These are phyloP conservation scores for Goniozus legneri DNA, from an alignment of 1,140 invertebrate species.

Conservation along the genomic window DNA sequence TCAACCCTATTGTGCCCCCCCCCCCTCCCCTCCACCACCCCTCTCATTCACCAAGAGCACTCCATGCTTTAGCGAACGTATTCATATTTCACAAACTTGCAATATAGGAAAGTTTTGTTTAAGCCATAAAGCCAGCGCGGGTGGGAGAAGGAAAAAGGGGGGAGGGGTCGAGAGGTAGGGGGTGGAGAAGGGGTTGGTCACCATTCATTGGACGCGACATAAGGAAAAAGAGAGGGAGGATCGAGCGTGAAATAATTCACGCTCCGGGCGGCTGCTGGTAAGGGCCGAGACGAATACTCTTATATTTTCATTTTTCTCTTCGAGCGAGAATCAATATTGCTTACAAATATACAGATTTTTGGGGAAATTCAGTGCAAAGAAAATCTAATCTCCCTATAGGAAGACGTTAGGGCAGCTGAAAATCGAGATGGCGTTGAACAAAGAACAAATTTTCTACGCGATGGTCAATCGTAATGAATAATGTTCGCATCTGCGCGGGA, in stretches of 20 bases:
- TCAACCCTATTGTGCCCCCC: conserved; percentile 18
- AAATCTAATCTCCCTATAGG: not conserved
- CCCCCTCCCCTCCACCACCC: not conserved
- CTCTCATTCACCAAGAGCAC: conserved; percentile 18
- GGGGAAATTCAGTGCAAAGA: too few relatives aligned
- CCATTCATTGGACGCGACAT: conserved; percentile 34
- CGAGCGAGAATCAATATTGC: too few relatives aligned
- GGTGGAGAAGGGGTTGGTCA: conserved; percentile 20
- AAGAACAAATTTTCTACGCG: too few relatives aligned
- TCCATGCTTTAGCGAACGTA: conserved; percentile 33
- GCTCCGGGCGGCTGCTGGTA: conserved; percentile 36
- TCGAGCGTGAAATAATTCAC: conserved; percentile 45
- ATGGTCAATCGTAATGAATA: conserved; percentile 48
- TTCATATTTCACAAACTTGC: conserved; percentile 53
- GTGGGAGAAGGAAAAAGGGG: conserved; percentile 10
- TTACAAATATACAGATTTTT: too few relatives aligned
- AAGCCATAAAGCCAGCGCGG: conserved; percentile 45
- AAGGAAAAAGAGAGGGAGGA: not conserved
- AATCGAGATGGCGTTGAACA: too few relatives aligned
- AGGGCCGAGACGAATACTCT: conserved; percentile 20
- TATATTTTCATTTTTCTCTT: conserved; percentile 33
- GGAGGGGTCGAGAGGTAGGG: not conserved
- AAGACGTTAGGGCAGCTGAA: not conserved
- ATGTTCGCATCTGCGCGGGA: conserved; percentile 51
- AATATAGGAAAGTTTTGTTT: conserved; percentile 54